These are phyloP conservation scores for Poliocrania exsul DNA, from an alignment of 2,797 vertebrate species.

Conservation along the genomic window DNA sequence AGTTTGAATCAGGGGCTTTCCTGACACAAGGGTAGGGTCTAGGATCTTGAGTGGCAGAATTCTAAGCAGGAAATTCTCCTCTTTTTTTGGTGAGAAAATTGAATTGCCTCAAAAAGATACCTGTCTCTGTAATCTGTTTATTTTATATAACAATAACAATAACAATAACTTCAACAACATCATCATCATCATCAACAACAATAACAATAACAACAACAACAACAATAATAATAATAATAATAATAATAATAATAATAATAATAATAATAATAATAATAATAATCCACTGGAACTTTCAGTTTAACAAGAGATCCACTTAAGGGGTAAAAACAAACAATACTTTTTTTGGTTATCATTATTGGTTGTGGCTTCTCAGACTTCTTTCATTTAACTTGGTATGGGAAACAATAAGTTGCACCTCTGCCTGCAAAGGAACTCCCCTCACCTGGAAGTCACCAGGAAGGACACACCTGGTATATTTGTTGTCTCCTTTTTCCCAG, in stretches of 20 bases:
- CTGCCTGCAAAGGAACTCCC: background rate
- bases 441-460: background rate
- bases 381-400: background rate
- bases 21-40: background rate
- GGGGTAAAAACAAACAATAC: background rate
- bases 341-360: background rate
- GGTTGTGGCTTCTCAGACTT: background rate
- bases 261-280: too few relatives aligned
- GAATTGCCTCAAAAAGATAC: background rate
- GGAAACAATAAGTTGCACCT: background rate
- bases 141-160: background rate
- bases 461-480: background rate
- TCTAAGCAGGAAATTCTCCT: background rate
- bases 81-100: rapidly evolving
- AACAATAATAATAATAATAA: too few relatives aligned
- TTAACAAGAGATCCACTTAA: background rate
- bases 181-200: too few relatives aligned
- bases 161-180: too few relatives aligned
- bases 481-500: background rate
- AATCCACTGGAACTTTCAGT: background rate
- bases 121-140: background rate
- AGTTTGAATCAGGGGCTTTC: background rate
- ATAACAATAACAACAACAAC: too few relatives aligned
- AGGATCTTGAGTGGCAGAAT: background rate
- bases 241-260: background rate